phyloP scores from a whole-genome alignment of 2,113 vertebrate genomes.

The Nesoenas mayeri region DNA sequence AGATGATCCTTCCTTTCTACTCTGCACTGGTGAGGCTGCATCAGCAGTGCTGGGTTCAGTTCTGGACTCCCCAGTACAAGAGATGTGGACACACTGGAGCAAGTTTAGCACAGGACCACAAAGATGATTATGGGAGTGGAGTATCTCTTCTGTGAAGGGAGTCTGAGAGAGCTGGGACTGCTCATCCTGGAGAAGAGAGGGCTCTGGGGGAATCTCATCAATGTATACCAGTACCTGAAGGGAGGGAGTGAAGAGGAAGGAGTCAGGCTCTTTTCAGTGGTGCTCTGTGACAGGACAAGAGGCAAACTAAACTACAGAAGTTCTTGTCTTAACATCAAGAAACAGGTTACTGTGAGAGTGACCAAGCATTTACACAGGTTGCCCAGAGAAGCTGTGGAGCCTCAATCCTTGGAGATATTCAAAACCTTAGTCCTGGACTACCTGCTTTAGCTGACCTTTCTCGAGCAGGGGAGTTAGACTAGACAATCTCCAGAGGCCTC shows the following conservation, averaged over 20 bases:
- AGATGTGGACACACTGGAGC: neutral
- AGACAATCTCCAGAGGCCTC: neutral
- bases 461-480: neutral
- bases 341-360: neutral
- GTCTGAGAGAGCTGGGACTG: neutral
- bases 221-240: neutral
- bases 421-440: neutral
- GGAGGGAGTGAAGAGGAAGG: neutral
- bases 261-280: neutral
- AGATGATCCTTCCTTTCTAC: neutral
- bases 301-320: neutral
- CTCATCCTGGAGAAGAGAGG: neutral
- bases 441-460: neutral
- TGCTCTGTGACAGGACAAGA: neutral
- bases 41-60: neutral
- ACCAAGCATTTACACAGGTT: neutral
- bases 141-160: neutral
- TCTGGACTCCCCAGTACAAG: neutral
- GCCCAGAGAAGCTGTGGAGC: too few species aligned
- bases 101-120: neutral
- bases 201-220: neutral
- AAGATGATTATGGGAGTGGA: neutral
- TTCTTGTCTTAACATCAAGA: neutral
- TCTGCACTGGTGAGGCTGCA: rapidly evolving
- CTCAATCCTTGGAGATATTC: neutral